Percentiles rank a stretch among this genome's conserved stretches.
Conservation (phyloP, 2,797 vertebrate genomes). For the Benthosema pterotum region DNA sequence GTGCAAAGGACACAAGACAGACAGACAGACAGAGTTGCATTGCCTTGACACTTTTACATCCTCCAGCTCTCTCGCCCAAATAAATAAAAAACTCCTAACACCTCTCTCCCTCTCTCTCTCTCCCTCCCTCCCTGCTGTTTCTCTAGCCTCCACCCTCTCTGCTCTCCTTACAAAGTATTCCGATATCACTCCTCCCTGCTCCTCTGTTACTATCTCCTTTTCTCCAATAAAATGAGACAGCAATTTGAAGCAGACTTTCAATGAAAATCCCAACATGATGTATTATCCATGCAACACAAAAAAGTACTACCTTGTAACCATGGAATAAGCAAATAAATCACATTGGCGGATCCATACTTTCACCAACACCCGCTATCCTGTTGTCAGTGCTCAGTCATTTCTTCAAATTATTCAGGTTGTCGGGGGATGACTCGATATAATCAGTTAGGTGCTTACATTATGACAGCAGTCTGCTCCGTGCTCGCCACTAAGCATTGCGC, state of each 20-base stretch:
- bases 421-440: constrained; percentile 38
- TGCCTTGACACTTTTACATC: neutral
- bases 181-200: constrained; percentile 1
- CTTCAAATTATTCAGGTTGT: constrained; percentile 53
- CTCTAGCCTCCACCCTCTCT: neutral
- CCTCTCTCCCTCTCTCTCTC: neutral
- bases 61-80: neutral
- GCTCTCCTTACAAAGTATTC: neutral
- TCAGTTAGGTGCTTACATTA: constrained; percentile 39
- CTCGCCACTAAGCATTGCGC: too few species aligned
- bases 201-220: constrained; percentile 11
- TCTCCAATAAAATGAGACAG: constrained; percentile 44
- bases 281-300: constrained; percentile 1
- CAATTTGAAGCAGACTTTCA: constrained; percentile 17
- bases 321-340: constrained; percentile 46
- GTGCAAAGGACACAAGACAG: too few species aligned
- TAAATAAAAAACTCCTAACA: too few species aligned
- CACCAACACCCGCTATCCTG: constrained; percentile 39
- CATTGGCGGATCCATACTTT: constrained; percentile 32
- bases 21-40: too few species aligned
- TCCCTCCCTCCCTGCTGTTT: too few species aligned
- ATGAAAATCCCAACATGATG: constrained; percentile 25
- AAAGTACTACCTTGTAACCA: constrained; percentile 50
- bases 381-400: constrained; percentile 30
- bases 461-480: too few species aligned